Percentiles rank a stretch among this genome's conserved stretches.
These are phyloP conservation scores for Idaea dimidiata DNA, from an alignment of 2,888 invertebrate genomes.

Conservation along the genomic window DNA sequence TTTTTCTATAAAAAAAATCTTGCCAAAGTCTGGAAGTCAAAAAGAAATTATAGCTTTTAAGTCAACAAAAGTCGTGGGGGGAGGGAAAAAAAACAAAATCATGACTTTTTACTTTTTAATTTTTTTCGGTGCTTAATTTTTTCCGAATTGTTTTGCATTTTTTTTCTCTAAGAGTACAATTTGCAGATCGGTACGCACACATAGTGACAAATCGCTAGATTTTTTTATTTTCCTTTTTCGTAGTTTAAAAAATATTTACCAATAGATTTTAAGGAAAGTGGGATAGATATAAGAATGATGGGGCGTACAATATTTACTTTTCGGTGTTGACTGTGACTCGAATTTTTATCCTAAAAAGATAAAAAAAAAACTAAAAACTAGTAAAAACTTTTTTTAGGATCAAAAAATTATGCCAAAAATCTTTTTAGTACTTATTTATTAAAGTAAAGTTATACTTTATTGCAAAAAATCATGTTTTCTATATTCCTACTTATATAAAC, in stretches of 20 bases:
- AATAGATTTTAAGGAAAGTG: slow-evolving; percentile 46
- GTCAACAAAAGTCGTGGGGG: slow-evolving; percentile 13
- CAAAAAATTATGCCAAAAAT: slow-evolving; percentile 8
- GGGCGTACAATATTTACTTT: slow-evolving; percentile 49
- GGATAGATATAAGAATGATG: slow-evolving; percentile 47
- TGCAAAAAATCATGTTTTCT: neutral
- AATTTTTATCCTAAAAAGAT: slow-evolving; percentile 19
- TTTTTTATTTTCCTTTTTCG: slow-evolving; percentile 29
- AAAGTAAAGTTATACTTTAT: slow-evolving; percentile 25
- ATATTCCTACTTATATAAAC: neutral
- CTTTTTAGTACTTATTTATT: slow-evolving; percentile 10
- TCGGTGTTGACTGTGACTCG: slow-evolving; percentile 22
- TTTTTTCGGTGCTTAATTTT: slow-evolving; percentile 38
- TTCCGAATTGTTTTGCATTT: slow-evolving; percentile 41
- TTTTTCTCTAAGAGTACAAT: slow-evolving; percentile 36
- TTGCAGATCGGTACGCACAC: slow-evolving; percentile 37
- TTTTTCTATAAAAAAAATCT: slow-evolving; percentile 39
- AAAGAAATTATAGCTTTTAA: slow-evolving; percentile 21
- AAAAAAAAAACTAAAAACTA: slow-evolving; percentile 4
- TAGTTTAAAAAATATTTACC: slow-evolving; percentile 46
- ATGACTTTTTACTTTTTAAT: slow-evolving; percentile 30
- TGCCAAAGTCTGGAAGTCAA: slow-evolving; percentile 53
- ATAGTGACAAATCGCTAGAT: slow-evolving; percentile 40
- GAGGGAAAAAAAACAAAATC: slow-evolving; percentile 20
- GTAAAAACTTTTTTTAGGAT: neutral